A percentile compares a stretch with the other conserved stretches of the same genome.
These are phyloP conservation scores for Uria aalge DNA, from an alignment of 2,113 vertebrate species.

Conservation along the genomic window DNA sequence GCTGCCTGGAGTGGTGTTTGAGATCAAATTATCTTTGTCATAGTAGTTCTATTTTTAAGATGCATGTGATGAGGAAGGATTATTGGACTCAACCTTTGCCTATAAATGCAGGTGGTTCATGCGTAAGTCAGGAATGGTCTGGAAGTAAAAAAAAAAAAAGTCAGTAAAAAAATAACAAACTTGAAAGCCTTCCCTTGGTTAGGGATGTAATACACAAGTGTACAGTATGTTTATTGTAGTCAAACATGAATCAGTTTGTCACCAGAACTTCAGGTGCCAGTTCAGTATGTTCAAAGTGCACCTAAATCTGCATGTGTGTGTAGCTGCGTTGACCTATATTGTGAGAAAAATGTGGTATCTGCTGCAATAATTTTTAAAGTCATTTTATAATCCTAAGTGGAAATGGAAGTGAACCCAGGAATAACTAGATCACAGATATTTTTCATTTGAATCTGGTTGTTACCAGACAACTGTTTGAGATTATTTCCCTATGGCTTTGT, in stretches of 20 bases:
- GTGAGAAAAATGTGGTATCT: background rate
- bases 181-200: background rate
- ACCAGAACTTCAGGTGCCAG: background rate
- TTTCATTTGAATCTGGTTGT: background rate
- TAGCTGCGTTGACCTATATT: background rate
- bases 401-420: background rate
- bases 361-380: background rate
- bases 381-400: background rate
- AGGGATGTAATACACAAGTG: background rate
- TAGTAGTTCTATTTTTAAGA: background rate
- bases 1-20: background rate
- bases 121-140: background rate
- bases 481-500: background rate
- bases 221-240: background rate
- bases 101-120: background rate
- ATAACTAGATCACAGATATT: background rate
- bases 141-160: background rate
- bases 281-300: background rate
- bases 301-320: background rate
- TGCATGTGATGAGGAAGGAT: background rate
- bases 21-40: background rate
- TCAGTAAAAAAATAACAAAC: background rate
- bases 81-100: background rate
- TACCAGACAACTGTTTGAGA: background rate
- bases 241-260: background rate